These are phyloP conservation scores for Ditylenchus weischeri DNA, from an alignment of 2,888 invertebrate genomes.

Conservation along the genomic window DNA sequence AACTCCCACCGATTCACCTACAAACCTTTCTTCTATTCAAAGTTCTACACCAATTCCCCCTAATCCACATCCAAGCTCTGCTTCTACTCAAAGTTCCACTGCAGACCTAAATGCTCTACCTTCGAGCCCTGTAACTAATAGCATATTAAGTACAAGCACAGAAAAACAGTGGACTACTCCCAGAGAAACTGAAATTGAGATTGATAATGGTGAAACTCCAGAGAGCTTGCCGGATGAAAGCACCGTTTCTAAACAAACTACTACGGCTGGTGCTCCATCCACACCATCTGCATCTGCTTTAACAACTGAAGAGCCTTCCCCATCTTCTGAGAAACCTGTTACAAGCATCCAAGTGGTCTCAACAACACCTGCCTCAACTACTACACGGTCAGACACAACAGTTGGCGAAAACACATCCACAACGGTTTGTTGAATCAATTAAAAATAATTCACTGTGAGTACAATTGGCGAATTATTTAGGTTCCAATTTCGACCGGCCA, in stretches of 20 bases:
- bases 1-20: not conserved
- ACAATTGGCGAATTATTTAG: too few species aligned
- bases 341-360: not conserved
- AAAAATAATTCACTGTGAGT: too few species aligned
- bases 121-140: too few species aligned
- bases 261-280: not conserved
- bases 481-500: too few species aligned
- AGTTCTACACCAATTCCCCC: not conserved
- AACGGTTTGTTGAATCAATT: not conserved
- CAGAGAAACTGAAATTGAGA: constrained; percentile 6
- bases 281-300: not conserved
- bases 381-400: not conserved
- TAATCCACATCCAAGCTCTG: not conserved
- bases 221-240: constrained; percentile 3
- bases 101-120: too few species aligned
- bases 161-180: too few species aligned
- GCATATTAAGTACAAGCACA: too few species aligned
- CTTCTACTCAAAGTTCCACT: too few species aligned
- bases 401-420: not conserved
- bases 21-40: not conserved
- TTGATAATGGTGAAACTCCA: constrained; percentile 15
- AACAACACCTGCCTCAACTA: not conserved
- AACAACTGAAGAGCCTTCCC: constrained; percentile 70
- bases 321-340: constrained; percentile 61
- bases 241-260: not conserved